A percentile compares a stretch with the other conserved stretches of the same genome.
phyloP scores from a whole-genome alignment of 2,888 invertebrate species.

The Anoncus sp. region DNA sequence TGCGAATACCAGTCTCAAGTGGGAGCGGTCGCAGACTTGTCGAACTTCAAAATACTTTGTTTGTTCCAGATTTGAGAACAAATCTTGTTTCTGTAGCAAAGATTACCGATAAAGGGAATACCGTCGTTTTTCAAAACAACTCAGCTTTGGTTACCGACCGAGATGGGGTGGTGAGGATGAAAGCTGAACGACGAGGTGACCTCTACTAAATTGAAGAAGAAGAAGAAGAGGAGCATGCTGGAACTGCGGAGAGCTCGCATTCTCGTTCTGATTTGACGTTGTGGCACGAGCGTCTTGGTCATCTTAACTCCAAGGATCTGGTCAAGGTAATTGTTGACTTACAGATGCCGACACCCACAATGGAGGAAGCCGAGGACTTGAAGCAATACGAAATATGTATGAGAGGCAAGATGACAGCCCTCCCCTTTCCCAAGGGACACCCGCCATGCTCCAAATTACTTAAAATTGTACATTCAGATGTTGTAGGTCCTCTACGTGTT shows the following conservation, averaged over 20 bases:
- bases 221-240: not conserved
- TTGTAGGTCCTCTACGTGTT: constrained; percentile 56
- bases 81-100: constrained; percentile 65
- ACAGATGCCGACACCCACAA: not conserved
- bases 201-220: constrained; percentile 60
- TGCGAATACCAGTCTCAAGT: constrained; percentile 3
- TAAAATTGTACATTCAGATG: constrained; percentile 70
- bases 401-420: constrained; percentile 27
- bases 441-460: constrained; percentile 6
- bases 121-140: constrained; percentile 48
- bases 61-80: constrained; percentile 64
- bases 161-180: constrained; percentile 35
- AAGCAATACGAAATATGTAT: constrained; percentile 2
- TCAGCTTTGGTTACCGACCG: constrained; percentile 47
- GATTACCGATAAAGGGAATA: constrained; percentile 58
- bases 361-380: not conserved
- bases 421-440: constrained; percentile 24
- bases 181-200: constrained; percentile 54
- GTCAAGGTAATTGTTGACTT: not conserved
- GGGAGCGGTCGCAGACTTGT: constrained; percentile 2
- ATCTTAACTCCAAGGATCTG: constrained; percentile 41
- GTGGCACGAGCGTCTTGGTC: constrained; percentile 38
- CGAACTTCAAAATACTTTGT: constrained; percentile 53
- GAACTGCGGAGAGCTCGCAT: not conserved
- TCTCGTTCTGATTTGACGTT: constrained; percentile 2